Percentiles rank a stretch among this genome's conserved stretches.
Evolutionary conservation across 2,113 vertebrate genomes (phyloP).

Genomic region (Psammodynastes pulverulentus): DNA sequence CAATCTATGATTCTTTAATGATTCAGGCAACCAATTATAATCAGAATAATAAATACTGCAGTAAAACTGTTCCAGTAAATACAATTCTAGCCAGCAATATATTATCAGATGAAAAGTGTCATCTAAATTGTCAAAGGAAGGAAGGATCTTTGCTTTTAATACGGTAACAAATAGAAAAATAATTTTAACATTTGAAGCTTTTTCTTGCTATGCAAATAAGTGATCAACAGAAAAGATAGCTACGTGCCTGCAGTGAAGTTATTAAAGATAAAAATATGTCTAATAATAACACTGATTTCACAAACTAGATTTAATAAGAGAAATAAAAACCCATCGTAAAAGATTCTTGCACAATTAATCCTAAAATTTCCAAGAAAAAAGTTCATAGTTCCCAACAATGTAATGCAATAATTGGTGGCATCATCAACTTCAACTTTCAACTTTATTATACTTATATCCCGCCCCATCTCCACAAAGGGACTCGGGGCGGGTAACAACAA

Average conservation of each 20-base stretch:
- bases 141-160: neutral
- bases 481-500: too few species aligned
- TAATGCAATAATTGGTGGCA: neutral
- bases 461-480: too few species aligned
- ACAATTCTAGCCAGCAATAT: neutral
- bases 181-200: neutral
- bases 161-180: neutral
- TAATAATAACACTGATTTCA: neutral
- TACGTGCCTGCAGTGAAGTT: neutral
- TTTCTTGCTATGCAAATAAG: neutral
- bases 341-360: neutral
- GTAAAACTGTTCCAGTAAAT: neutral
- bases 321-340: neutral
- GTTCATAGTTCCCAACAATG: neutral
- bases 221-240: neutral
- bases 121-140: too few species aligned
- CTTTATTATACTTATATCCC: too few species aligned
- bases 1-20: neutral
- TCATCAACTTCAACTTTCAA: too few species aligned
- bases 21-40: neutral
- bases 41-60: neutral
- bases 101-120: neutral
- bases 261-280: neutral
- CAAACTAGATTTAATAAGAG: neutral
- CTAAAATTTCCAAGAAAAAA: neutral